Percentiles rank a stretch among this genome's conserved stretches.
Conservation (phyloP, 1,140 invertebrate genomes). For the Magallana gigas region DNA sequence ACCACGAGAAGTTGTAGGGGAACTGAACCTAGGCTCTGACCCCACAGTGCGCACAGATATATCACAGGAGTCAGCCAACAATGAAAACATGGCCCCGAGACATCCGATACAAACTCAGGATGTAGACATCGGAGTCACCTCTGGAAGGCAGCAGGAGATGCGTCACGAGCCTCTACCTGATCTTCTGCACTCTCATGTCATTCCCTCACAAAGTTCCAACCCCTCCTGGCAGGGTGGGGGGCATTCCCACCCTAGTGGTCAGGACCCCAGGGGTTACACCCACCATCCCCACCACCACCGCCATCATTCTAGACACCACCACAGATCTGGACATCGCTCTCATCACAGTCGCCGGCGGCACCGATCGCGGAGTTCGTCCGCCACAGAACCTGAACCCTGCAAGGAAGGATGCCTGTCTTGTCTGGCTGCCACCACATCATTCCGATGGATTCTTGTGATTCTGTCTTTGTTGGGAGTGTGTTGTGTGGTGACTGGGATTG, state of each 20-base stretch:
- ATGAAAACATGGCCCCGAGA: slow-evolving; percentile 12
- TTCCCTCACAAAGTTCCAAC: slow-evolving; percentile 79
- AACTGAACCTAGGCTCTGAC: not conserved
- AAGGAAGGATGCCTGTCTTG: slow-evolving; percentile 74
- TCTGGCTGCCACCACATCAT: slow-evolving; percentile 72
- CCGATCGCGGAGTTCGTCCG: slow-evolving; percentile 58
- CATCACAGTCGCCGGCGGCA: slow-evolving; percentile 50
- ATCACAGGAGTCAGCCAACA: slow-evolving; percentile 1
- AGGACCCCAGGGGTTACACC: slow-evolving; percentile 50
- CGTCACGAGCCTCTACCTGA: slow-evolving; percentile 78
- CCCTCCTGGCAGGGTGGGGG: slow-evolving; percentile 52
- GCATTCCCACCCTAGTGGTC: slow-evolving; percentile 49
- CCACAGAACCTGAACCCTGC: slow-evolving; percentile 65
- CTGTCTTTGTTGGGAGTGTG: slow-evolving; percentile 76
- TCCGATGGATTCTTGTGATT: slow-evolving; percentile 77
- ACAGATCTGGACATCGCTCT: slow-evolving; percentile 44
- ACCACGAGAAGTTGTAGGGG: not conserved
- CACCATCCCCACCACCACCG: slow-evolving; percentile 44
- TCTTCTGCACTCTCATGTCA: slow-evolving; percentile 81
- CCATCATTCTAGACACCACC: slow-evolving; percentile 54
- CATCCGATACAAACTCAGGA: slow-evolving; percentile 60
- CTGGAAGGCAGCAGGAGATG: slow-evolving; percentile 28
- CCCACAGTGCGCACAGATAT: slow-evolving; percentile 17
- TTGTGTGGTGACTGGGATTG: slow-evolving; percentile 77
- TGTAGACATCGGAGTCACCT: slow-evolving; percentile 61